These are phyloP conservation scores for Myiothlypis coronata DNA, from an alignment of 2,797 vertebrate species.

Conservation along the genomic window DNA sequence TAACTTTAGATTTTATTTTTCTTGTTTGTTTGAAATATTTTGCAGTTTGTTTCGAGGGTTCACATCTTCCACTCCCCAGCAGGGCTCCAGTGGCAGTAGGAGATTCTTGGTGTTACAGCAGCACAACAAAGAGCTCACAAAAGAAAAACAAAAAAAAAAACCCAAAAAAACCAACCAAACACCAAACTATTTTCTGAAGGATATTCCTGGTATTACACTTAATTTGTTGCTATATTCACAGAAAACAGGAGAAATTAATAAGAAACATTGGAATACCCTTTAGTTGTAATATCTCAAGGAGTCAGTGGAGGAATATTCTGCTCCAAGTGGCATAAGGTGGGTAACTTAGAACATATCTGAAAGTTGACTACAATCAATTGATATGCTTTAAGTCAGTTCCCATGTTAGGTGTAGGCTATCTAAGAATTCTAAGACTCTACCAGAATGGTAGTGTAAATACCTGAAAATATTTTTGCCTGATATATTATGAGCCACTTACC, in stretches of 20 bases:
- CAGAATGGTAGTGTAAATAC: not conserved
- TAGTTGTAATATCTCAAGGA: not conserved
- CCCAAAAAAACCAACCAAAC: not conserved
- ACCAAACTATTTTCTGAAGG: not conserved
- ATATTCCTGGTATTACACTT: not conserved
- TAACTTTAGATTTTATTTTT: not conserved
- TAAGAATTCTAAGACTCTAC: not conserved
- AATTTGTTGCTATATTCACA: not conserved
- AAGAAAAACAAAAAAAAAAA: not conserved
- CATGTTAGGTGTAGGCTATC: not conserved
- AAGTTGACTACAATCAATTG: not conserved
- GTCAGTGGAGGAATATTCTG: not conserved
- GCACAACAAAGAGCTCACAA: not conserved
- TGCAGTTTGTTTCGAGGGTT: rapidly evolving
- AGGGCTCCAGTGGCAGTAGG: not conserved
- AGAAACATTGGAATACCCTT: not conserved
- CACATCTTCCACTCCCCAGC: not conserved
- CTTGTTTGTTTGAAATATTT: not conserved
- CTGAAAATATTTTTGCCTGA: not conserved
- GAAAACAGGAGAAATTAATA: not conserved
- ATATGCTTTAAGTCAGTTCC: not conserved
- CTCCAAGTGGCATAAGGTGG: not conserved
- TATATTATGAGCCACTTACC: not conserved
- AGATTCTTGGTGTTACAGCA: not conserved
- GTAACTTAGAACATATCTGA: not conserved